Evolutionary conservation across 2,888 invertebrate genomes (phyloP).

Genomic region (Pherbina coryleti): DNA sequence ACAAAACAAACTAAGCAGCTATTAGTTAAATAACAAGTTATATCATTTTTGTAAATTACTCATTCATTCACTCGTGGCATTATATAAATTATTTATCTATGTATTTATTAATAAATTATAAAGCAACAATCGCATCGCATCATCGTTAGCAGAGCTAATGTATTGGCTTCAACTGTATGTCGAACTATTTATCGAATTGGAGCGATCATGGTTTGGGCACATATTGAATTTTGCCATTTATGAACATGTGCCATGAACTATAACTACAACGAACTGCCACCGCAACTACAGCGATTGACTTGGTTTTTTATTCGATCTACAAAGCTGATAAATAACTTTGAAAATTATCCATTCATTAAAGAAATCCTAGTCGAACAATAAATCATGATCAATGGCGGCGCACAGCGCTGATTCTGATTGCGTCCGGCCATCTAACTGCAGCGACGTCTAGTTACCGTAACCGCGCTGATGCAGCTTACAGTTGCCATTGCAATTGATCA

Average conservation of each 20-base stretch:
- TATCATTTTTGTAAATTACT: not conserved
- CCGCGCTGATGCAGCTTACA: conserved; percentile 61
- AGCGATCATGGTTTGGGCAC: conserved; percentile 44
- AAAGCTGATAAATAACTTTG: conserved; percentile 8
- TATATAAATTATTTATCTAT: not conserved
- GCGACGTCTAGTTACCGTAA: conserved; percentile 26
- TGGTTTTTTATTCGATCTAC: conserved; percentile 11
- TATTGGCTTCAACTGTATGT: conserved; percentile 45
- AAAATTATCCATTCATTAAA: conserved; percentile 5
- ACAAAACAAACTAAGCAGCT: conserved; percentile 44
- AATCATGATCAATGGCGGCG: conserved; percentile 21
- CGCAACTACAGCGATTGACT: not conserved
- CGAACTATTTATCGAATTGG: conserved; percentile 51
- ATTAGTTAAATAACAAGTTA: not conserved
- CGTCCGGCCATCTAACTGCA: not conserved
- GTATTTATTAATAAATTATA: conserved; percentile 23
- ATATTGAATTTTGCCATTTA: conserved; percentile 9
- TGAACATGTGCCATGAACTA: not conserved
- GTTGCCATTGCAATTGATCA: conserved; percentile 69
- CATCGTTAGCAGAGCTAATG: not conserved
- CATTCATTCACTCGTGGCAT: not conserved
- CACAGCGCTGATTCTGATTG: not conserved
- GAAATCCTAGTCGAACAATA: conserved; percentile 15
- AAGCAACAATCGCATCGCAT: conserved; percentile 21
- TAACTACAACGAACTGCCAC: not conserved